phyloP scores from a whole-genome alignment of 2,888 invertebrate species.

The Protonemura montana region DNA sequence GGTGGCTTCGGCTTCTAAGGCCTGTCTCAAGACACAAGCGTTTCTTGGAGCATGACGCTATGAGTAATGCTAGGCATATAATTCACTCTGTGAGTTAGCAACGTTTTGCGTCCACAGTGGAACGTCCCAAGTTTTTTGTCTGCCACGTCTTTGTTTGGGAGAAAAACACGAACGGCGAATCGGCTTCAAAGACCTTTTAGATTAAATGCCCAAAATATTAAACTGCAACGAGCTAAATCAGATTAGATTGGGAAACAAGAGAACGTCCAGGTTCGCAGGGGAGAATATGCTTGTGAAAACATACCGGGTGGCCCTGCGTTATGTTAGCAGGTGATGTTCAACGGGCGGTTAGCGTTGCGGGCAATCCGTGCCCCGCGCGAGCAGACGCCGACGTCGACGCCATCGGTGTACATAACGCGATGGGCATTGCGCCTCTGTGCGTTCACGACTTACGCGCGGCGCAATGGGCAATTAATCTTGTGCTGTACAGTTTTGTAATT shows the following conservation, averaged over 20 bases:
- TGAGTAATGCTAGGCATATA: background rate
- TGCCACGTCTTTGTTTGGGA: constrained; percentile 42
- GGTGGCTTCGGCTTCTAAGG: no score
- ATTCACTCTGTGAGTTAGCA: background rate
- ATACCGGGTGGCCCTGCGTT: background rate
- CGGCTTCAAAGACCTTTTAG: constrained; percentile 33
- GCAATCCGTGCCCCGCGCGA: background rate
- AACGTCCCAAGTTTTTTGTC: constrained; percentile 42
- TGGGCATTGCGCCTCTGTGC: constrained; percentile 14
- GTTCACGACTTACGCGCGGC: constrained; percentile 32
- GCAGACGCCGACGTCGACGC: background rate
- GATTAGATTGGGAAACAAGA: background rate
- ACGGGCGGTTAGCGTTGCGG: constrained; percentile 21
- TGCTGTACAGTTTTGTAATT: constrained; percentile 47
- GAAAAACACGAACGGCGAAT: constrained; percentile 41
- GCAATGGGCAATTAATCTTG: constrained; percentile 47
- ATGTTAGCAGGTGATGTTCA: constrained; percentile 2
- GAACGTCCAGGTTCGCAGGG: background rate
- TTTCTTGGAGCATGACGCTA: background rate
- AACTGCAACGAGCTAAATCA: constrained; percentile 39
- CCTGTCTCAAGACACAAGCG: background rate
- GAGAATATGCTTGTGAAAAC: background rate
- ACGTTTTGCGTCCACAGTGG: background rate
- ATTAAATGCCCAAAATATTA: constrained; percentile 38
- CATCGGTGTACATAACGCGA: background rate